phyloP scores from a whole-genome alignment of 2,888 invertebrate species.

The Orgyia antiqua region DNA sequence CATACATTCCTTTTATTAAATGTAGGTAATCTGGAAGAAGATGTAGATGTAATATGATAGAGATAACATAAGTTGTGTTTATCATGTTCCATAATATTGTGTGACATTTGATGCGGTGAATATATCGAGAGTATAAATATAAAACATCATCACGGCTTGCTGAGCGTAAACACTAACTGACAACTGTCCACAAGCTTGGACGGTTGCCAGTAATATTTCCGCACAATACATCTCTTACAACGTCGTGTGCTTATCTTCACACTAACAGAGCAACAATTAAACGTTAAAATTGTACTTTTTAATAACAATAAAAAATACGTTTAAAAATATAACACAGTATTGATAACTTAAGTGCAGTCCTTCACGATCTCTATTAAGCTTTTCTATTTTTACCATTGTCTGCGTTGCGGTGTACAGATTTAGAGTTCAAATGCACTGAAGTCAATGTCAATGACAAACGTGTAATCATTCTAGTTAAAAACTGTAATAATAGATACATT shows the following conservation, averaged over 20 bases:
- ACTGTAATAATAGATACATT: no score
- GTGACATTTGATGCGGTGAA: slow-evolving; percentile 19
- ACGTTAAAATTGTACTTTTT: slow-evolving; percentile 13
- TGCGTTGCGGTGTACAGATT: no score
- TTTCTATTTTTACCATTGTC: no score
- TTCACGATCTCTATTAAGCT: no score
- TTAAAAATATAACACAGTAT: no score
- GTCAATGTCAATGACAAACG: no score
- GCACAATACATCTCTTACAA: slow-evolving; percentile 26
- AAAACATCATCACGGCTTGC: slow-evolving; percentile 33
- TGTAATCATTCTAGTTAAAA: no score
- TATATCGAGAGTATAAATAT: slow-evolving; percentile 33
- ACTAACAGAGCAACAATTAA: slow-evolving; percentile 21
- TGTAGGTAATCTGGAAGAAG: slow-evolving; percentile 10
- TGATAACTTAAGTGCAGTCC: no score
- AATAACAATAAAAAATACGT: no score
- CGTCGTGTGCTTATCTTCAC: slow-evolving; percentile 12
- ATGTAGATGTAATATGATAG: slow-evolving; percentile 2
- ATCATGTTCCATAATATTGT: slow-evolving; percentile 13
- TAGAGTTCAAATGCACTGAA: no score
- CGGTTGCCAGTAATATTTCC: slow-evolving; percentile 36
- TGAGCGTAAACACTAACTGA: slow-evolving; percentile 27
- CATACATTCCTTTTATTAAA: slow-evolving; percentile 21
- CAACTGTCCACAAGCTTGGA: slow-evolving; percentile 36
- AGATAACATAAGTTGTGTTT: slow-evolving; percentile 7